A percentile compares a stretch with the other conserved stretches of the same genome.
These are phyloP conservation scores for Percopsis transmontana DNA, from an alignment of 2,113 vertebrate species.

Conservation along the genomic window DNA sequence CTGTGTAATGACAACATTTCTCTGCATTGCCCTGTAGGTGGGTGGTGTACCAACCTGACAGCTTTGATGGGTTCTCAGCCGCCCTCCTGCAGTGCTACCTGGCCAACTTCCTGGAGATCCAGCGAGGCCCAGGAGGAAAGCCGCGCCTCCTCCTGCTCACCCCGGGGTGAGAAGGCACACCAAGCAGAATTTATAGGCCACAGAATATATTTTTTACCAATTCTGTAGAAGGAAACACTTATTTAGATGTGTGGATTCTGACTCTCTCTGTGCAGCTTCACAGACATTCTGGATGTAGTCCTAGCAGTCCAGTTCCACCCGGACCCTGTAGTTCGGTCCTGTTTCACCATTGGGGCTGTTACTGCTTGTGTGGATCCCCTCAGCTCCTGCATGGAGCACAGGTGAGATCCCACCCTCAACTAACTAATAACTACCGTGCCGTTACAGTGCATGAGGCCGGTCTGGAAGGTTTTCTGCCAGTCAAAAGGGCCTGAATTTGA, in stretches of 20 bases:
- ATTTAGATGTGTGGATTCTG: background rate
- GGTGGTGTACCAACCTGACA: constrained; percentile 85
- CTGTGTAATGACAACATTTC: background rate
- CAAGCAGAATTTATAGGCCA: background rate
- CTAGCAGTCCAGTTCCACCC: constrained; percentile 91
- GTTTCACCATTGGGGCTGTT: constrained; percentile 84
- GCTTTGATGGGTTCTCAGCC: constrained; percentile 83
- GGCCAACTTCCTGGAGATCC: constrained; percentile 80
- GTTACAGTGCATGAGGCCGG: too few relatives aligned
- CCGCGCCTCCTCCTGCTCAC: constrained; percentile 85
- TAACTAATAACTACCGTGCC: background rate
- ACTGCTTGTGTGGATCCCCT: constrained; percentile 89
- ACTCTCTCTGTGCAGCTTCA: constrained; percentile 79
- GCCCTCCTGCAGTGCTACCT: constrained; percentile 89
- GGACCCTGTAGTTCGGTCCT: constrained; percentile 82
- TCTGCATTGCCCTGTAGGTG: constrained; percentile 77
- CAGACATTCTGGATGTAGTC: constrained; percentile 89
- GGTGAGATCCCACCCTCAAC: constrained; percentile 72
- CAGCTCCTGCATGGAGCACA: constrained; percentile 91
- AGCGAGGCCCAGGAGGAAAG: constrained; percentile 70
- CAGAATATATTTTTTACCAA: too few relatives aligned
- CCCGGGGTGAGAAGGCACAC: constrained; percentile 81
- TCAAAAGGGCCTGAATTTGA: too few relatives aligned
- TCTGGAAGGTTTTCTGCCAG: too few relatives aligned
- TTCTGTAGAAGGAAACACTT: too few relatives aligned